phyloP scores from a whole-genome alignment of 2,888 invertebrate genomes.

The Cetonia aurata region DNA sequence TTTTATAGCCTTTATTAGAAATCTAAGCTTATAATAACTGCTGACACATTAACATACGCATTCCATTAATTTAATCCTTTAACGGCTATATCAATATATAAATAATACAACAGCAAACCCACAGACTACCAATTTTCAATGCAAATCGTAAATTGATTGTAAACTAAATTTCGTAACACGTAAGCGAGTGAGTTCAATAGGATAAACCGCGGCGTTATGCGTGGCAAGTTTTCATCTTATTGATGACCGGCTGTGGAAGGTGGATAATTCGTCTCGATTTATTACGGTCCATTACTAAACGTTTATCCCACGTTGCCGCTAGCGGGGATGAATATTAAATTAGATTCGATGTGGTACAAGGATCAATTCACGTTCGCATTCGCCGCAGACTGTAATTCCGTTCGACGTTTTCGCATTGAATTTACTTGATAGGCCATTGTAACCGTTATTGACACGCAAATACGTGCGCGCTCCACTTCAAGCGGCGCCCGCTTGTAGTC shows the following conservation, averaged over 20 bases:
- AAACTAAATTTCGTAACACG: too few relatives aligned
- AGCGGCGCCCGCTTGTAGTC: neutral
- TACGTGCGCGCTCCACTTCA: neutral
- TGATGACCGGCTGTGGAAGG: conserved; percentile 3
- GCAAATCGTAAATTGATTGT: too few relatives aligned
- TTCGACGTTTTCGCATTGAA: conserved; percentile 39
- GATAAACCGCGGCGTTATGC: too few relatives aligned
- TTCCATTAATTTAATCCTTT: too few relatives aligned
- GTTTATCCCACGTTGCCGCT: conserved; percentile 27
- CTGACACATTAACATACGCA: too few relatives aligned
- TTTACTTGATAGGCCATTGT: conserved; percentile 38
- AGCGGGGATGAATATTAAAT: conserved; percentile 36
- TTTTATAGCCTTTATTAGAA: too few relatives aligned
- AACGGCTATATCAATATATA: too few relatives aligned
- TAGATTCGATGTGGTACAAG: conserved; percentile 25
- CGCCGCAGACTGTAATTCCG: conserved; percentile 36
- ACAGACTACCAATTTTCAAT: too few relatives aligned
- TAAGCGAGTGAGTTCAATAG: too few relatives aligned
- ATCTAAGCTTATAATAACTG: too few relatives aligned
- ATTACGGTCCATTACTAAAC: conserved; percentile 31
- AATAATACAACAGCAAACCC: too few relatives aligned
- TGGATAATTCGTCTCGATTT: conserved; percentile 30
- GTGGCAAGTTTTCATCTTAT: neutral
- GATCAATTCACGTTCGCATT: conserved; percentile 21
- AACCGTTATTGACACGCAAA: conserved; percentile 34